Percentiles rank a stretch among this genome's conserved stretches.
These are phyloP conservation scores for Marmota flaviventris DNA, from an alignment of 2,113 vertebrate species.

Conservation along the genomic window DNA sequence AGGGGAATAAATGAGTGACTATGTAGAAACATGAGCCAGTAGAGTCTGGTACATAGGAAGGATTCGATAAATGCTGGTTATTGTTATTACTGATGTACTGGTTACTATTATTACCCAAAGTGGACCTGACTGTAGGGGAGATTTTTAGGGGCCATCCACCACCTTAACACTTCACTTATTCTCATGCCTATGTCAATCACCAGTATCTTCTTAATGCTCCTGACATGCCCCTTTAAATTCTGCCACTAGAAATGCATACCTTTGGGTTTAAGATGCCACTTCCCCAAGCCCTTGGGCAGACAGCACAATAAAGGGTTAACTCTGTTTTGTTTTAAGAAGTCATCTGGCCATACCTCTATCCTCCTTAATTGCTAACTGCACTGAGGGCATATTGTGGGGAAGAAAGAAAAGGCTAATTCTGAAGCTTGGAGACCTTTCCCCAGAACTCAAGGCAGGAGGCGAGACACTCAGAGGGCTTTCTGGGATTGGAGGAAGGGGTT, in stretches of 20 bases:
- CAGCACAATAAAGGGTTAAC: background rate
- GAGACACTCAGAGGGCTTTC: conserved; percentile 39
- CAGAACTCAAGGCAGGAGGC: conserved; percentile 25
- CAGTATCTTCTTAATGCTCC: background rate
- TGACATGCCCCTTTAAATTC: background rate
- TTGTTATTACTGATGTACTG: background rate
- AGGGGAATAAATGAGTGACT: background rate
- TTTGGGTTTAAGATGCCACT: background rate
- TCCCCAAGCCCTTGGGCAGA: background rate
- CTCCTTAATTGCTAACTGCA: conserved; percentile 12
- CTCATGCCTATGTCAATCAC: background rate
- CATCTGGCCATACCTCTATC: conserved; percentile 3
- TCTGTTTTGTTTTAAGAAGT: conserved; percentile 54
- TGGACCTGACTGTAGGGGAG: background rate
- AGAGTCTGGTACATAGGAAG: background rate
- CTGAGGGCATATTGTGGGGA: background rate
- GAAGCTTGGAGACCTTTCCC: conserved; percentile 36
- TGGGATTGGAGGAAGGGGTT: conserved; percentile 12
- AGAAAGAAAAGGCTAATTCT: conserved; percentile 29
- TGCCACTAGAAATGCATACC: conserved; percentile 18
- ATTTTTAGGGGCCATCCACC: background rate
- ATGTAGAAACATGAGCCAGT: background rate
- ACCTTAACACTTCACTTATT: background rate
- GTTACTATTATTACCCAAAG: background rate
- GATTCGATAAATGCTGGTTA: background rate